These are phyloP conservation scores for Pseudobourletiella spinata DNA, from an alignment of 1,140 invertebrate species.

Conservation along the genomic window DNA sequence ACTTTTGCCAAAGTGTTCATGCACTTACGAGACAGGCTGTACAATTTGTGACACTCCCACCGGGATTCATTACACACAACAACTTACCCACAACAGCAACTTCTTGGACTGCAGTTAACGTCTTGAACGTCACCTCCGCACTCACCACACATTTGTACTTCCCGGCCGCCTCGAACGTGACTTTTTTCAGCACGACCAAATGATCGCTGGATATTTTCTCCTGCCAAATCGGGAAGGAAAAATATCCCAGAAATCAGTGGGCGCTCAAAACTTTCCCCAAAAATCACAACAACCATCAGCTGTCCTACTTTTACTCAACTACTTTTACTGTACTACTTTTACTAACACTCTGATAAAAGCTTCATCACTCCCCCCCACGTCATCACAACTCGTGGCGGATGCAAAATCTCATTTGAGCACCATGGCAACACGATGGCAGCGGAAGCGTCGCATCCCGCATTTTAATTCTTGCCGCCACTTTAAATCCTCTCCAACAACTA, in stretches of 20 bases:
- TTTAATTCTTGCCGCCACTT: too few relatives aligned
- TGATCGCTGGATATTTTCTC: conserved; percentile 16
- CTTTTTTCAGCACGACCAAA: conserved; percentile 17
- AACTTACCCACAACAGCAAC: conserved; percentile 19
- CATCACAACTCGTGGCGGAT: not conserved
- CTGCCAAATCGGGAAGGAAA: conserved; percentile 1
- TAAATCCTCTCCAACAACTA: too few relatives aligned
- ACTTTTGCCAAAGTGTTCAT: too few relatives aligned
- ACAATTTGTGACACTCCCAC: not conserved
- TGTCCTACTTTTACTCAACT: too few relatives aligned
- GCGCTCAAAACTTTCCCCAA: not conserved
- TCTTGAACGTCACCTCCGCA: conserved; percentile 21
- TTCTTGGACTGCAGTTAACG: conserved; percentile 12
- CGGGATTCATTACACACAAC: not conserved
- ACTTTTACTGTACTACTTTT: too few relatives aligned
- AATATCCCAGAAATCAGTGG: not conserved
- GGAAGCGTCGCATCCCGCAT: too few relatives aligned
- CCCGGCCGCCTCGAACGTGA: conserved; percentile 13
- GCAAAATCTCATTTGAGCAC: too few relatives aligned
- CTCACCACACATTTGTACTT: conserved; percentile 18
- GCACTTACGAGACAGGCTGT: too few relatives aligned
- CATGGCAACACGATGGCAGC: too few relatives aligned
- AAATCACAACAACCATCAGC: too few relatives aligned
- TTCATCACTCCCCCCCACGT: not conserved
- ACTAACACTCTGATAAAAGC: too few relatives aligned